Evolutionary conservation across 1,140 invertebrate genomes (phyloP).

Genomic region (Protaetia brevitarsis): DNA sequence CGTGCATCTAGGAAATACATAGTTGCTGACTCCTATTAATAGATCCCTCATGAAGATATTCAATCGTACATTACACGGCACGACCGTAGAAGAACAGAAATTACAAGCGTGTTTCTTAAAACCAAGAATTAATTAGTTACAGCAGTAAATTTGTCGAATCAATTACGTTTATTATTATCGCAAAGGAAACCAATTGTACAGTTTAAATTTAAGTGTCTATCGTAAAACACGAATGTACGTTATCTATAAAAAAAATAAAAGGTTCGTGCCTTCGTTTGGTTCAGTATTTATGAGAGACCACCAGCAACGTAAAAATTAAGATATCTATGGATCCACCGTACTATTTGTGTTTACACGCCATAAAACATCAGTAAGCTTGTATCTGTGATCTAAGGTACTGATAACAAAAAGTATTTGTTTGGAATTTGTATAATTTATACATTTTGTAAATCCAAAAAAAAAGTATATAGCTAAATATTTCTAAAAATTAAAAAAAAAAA

Average conservation of each 20-base stretch:
- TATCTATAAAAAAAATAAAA: background rate
- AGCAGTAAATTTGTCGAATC: slow-evolving; percentile 1
- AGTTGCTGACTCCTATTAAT: slow-evolving; percentile 1
- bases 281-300: background rate
- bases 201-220: background rate
- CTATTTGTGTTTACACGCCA: no score
- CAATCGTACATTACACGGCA: background rate
- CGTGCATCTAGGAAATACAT: background rate
- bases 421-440: no score
- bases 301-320: background rate
- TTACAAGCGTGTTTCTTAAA: background rate
- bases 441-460: no score
- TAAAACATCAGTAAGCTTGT: no score
- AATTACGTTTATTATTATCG: background rate
- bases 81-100: no score
- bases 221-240: background rate
- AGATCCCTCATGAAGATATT: background rate
- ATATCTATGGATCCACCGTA: background rate
- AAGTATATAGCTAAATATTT: no score
- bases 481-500: no score
- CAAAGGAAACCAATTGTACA: background rate
- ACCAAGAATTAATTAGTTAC: slow-evolving; percentile 1
- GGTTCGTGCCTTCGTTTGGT: background rate
- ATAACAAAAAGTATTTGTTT: no score
- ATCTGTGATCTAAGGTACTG: no score